Percentiles rank a stretch among this genome's conserved stretches.
Evolutionary conservation across 2,113 vertebrate genomes (phyloP).

Genomic region (Madoqua kirkii): DNA sequence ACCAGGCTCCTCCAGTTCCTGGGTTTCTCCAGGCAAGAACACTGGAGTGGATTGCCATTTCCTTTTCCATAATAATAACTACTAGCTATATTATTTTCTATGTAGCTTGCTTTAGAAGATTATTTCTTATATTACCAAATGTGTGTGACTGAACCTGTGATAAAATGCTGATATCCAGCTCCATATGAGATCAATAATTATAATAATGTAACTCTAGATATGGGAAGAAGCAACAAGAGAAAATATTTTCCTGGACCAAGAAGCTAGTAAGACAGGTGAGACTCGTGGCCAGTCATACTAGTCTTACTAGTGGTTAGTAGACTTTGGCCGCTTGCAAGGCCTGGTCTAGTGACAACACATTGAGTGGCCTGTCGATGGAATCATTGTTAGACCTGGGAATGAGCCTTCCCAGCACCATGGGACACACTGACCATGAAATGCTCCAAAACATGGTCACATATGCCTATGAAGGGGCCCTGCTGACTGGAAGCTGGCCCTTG

Average conservation of each 20-base stretch:
- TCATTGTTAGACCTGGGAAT: not conserved
- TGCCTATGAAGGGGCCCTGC: not conserved
- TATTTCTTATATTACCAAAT: not conserved
- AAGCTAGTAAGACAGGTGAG: not conserved
- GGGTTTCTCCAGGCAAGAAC: too few relatives aligned
- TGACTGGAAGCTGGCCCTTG: not conserved
- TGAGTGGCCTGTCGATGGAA: not conserved
- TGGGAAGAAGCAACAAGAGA: not conserved
- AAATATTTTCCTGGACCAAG: not conserved
- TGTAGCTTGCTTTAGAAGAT: not conserved
- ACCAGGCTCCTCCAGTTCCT: too few relatives aligned
- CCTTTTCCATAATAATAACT: too few relatives aligned
- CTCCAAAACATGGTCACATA: not conserved
- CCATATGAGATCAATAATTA: not conserved
- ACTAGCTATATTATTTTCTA: not conserved
- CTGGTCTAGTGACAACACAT: not conserved
- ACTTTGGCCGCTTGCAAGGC: fast-evolving
- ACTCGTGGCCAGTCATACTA: too few relatives aligned
- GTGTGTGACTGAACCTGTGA: not conserved
- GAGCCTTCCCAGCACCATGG: not conserved
- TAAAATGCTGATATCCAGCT: not conserved
- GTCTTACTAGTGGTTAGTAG: not conserved
- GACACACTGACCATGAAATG: not conserved
- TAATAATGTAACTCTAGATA: not conserved
- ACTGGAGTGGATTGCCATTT: too few relatives aligned